These are phyloP conservation scores for Drosophila mayaguana DNA, from an alignment of 2,888 invertebrate genomes.

Conservation along the genomic window DNA sequence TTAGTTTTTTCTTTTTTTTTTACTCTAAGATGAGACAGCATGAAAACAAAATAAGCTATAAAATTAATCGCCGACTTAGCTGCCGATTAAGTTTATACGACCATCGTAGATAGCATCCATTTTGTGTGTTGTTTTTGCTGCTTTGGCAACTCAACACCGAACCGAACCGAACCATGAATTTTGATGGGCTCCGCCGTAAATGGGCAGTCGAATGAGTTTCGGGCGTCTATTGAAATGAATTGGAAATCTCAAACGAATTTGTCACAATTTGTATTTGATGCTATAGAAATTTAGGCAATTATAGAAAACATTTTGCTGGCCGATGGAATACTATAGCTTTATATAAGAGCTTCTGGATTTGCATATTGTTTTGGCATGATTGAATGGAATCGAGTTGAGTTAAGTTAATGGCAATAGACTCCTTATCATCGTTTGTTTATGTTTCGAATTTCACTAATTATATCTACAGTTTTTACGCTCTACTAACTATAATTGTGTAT, in stretches of 20 bases:
- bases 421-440: not conserved
- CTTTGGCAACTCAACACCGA: constrained; percentile 11
- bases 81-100: constrained; percentile 63
- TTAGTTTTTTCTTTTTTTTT: not conserved
- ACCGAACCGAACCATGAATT: constrained; percentile 21
- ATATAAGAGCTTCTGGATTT: not conserved
- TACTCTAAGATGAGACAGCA: constrained; percentile 55
- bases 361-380: not conserved
- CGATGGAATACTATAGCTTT: no score
- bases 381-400: not conserved
- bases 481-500: no score
- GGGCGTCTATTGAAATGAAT: constrained; percentile 24
- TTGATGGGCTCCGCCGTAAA: constrained; percentile 10
- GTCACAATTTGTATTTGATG: constrained; percentile 15
- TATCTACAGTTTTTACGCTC: no score
- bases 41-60: constrained; percentile 77
- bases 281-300: constrained; percentile 1
- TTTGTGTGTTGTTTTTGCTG: constrained; percentile 42
- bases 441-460: no score
- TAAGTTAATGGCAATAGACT: not conserved
- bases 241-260: constrained; percentile 31
- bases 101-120: constrained; percentile 57
- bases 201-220: constrained; percentile 1
- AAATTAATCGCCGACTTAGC: constrained; percentile 79
- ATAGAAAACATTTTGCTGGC: not conserved